Conservation (phyloP, 2,797 vertebrate species). For the Apogon talboti region DNA sequence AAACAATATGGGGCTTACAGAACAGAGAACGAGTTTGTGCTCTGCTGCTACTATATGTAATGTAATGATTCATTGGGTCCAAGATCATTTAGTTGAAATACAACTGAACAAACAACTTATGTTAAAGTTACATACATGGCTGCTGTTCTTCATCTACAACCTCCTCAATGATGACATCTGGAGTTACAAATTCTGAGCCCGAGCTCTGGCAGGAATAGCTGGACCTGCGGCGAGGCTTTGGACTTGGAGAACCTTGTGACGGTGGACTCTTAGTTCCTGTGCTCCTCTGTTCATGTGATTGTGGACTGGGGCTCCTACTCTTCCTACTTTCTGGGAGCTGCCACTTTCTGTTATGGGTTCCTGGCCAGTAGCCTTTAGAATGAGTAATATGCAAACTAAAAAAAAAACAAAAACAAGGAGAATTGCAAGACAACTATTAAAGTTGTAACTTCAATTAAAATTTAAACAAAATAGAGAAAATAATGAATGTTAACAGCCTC, state of each 20-base stretch:
- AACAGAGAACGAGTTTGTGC: background rate
- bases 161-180: slow-evolving; percentile 67
- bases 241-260: background rate
- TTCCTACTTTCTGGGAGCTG: background rate
- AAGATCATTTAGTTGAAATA: background rate
- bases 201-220: background rate
- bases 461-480: too few species aligned
- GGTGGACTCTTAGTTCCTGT: background rate
- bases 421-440: too few species aligned
- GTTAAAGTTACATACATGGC: slow-evolving; percentile 40
- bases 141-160: slow-evolving; percentile 16
- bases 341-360: slow-evolving; percentile 11
- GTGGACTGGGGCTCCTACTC: background rate
- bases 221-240: background rate
- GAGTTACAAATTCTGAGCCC: background rate
- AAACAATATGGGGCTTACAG: slow-evolving; percentile 3
- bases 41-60: background rate
- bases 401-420: background rate
- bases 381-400: slow-evolving; percentile 28
- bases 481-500: too few species aligned
- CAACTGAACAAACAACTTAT: background rate
- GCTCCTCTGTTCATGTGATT: background rate
- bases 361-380: background rate
- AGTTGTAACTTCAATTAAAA: too few species aligned
- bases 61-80: background rate